phyloP scores from a whole-genome alignment of 2,797 vertebrate species.

The Crocodylus rhombifer region DNA sequence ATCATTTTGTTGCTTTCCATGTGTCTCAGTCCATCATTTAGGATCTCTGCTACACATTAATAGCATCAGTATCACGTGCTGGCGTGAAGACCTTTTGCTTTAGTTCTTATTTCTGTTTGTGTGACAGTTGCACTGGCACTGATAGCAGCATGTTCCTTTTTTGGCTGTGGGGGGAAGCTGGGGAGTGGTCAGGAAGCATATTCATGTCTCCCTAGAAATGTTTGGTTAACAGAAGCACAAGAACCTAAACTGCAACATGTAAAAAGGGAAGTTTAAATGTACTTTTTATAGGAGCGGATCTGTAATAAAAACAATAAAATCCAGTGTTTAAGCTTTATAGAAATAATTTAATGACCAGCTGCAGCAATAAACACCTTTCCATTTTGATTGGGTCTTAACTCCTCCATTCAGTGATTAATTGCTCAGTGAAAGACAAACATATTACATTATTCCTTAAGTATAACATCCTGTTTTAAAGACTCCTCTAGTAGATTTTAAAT shows the following conservation, averaged over 20 bases:
- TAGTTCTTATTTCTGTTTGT: neutral
- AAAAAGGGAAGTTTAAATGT: constrained; percentile 69
- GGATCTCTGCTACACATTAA: neutral
- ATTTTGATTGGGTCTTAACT: constrained; percentile 73
- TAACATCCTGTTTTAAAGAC: constrained; percentile 75
- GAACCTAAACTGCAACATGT: constrained; percentile 58
- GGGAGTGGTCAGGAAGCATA: neutral
- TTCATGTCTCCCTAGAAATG: constrained; percentile 40
- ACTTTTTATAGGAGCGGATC: constrained; percentile 69
- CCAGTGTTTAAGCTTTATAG: constrained; percentile 69
- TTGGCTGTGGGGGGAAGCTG: neutral
- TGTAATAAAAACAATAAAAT: constrained; percentile 72
- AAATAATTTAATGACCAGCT: constrained; percentile 75
- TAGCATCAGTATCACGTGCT: neutral
- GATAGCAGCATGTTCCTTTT: neutral
- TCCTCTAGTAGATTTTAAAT: constrained; percentile 46
- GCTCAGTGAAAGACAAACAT: constrained; percentile 66
- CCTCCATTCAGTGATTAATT: constrained; percentile 65
- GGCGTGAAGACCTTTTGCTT: neutral
- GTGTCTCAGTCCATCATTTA: neutral
- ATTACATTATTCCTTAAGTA: constrained; percentile 67
- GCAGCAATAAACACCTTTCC: constrained; percentile 72
- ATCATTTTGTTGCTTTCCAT: neutral
- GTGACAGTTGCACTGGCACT: constrained; percentile 6
- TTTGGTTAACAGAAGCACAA: constrained; percentile 68